Base-by-base conservation (phyloP, 2,888 invertebrate genomes). In the Stegophylla sp. region DNA sequence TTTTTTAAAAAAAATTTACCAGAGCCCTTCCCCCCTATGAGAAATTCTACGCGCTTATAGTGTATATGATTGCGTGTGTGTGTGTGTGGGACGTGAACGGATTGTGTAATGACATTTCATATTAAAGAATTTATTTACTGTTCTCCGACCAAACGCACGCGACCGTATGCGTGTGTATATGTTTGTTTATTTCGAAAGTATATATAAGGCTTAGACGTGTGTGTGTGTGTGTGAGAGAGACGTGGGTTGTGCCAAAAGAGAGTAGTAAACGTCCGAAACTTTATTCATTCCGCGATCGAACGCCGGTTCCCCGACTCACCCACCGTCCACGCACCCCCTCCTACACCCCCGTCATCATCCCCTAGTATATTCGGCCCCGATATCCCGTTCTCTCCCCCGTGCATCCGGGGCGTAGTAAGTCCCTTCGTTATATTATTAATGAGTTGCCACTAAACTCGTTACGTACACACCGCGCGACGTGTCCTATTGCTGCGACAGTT, bases 181-280 rank as follows among this genome's bases (percentile, higher is more conserved):
- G 53, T 53, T n/a, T n/a, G n/a, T n/a, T n/a, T n/a, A n/a, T n/a
- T n/a, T n/a, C n/a, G n/a, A n/a, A n/a, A n/a, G n/a, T n/a, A n/a
- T 34, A 34, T 34, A 5, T 34, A 34, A 34, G 34, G 34, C n/a
- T n/a, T n/a, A n/a, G n/a, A n/a, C n/a, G n/a, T 12, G 20, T 20
- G 53, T 0, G 51, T n/a, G n/a, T 53, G 20, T 56, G 3, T 23
- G 56, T 56, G 12, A 13, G 20, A 43, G 17, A 43, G 7, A 7
- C 13, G 28, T n/a, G 69, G 3, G n/a, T n/a, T n/a, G n/a, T n/a
- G n/a, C n/a, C n/a, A n/a, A n/a, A n/a, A n/a, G n/a, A n/a, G n/a
- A 20, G 10, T 43, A 45, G 26, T 77, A 28, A 67, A 26, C 20
- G 56, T 59, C 67, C 56, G 45, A 77, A 76, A 67, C 67, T 77